Percentiles rank a stretch among this genome's conserved stretches.
phyloP scores from a whole-genome alignment of 2,797 vertebrate species.

The Podarcis lilfordi region DNA sequence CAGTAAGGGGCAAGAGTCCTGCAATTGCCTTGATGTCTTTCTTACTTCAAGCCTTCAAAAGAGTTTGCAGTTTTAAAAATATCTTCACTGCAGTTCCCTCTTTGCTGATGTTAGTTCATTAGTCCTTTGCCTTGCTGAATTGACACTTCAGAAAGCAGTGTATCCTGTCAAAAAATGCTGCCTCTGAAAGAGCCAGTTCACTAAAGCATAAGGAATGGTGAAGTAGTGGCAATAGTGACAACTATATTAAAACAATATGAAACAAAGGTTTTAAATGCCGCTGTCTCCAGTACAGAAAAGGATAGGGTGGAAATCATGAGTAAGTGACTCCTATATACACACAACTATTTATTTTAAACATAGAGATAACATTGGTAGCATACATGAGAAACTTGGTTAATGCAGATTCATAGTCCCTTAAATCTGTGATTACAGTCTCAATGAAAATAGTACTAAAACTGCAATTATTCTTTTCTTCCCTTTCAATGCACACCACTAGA shows the following conservation, averaged over 20 bases:
- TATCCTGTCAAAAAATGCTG: constrained; percentile 33
- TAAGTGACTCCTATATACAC: not conserved
- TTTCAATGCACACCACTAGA: not conserved
- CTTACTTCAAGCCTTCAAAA: constrained; percentile 25
- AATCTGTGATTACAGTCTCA: not conserved
- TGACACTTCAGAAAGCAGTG: constrained; percentile 32
- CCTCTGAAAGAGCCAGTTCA: constrained; percentile 10
- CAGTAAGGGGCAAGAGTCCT: not conserved
- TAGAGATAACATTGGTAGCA: not conserved
- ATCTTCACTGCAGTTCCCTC: constrained; percentile 28
- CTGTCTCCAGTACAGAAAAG: not conserved
- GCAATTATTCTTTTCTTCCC: not conserved
- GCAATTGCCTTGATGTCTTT: not conserved
- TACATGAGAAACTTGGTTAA: not conserved
- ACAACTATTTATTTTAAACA: not conserved
- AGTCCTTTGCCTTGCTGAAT: constrained; percentile 39
- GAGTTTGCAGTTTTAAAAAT: constrained; percentile 34
- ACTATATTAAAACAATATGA: not conserved
- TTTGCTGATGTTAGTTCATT: constrained; percentile 46
- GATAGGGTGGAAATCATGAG: not conserved
- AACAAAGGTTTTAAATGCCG: not conserved
- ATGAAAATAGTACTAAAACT: not conserved
- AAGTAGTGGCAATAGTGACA: not conserved
- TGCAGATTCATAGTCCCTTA: not conserved
- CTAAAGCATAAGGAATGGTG: constrained; percentile 14